phyloP scores from a whole-genome alignment of 2,113 vertebrate genomes.

The Cynoglossus semilaevis region DNA sequence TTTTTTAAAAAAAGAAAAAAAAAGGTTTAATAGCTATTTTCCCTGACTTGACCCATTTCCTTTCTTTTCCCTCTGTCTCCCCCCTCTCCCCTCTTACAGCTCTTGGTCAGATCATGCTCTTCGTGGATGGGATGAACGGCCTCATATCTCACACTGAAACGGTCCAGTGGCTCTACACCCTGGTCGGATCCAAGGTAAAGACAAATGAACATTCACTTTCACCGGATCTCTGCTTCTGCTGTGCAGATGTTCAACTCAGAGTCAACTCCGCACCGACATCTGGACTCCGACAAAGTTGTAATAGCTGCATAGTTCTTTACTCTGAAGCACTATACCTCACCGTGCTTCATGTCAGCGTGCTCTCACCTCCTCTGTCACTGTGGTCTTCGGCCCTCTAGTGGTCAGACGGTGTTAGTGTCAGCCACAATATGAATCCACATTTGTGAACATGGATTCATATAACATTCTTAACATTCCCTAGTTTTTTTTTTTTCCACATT shows the following conservation, averaged over 20 bases:
- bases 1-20: no score
- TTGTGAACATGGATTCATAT: no score
- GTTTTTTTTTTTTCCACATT: no score
- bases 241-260: not conserved
- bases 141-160: conserved; percentile 94
- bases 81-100: conserved; percentile 68
- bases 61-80: conserved; percentile 3
- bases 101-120: conserved; percentile 97
- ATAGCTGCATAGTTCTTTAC: not conserved
- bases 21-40: not conserved
- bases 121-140: conserved; percentile 98
- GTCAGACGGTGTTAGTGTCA: conserved; percentile 18
- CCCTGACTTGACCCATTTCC: conserved; percentile 16
- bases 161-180: conserved; percentile 93
- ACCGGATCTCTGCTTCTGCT: not conserved
- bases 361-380: not conserved
- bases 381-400: conserved; percentile 61
- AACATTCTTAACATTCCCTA: no score
- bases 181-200: conserved; percentile 94
- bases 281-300: conserved; percentile 12
- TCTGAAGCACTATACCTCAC: conserved; percentile 3
- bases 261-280: conserved; percentile 6
- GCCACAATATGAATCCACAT: conserved; percentile 3
- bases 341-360: conserved; percentile 1
- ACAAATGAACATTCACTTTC: not conserved